A percentile compares a stretch with the other conserved stretches of the same genome.
These are phyloP conservation scores for Sebastes cheni DNA, from an alignment of 2,797 vertebrate species.

Conservation along the genomic window DNA sequence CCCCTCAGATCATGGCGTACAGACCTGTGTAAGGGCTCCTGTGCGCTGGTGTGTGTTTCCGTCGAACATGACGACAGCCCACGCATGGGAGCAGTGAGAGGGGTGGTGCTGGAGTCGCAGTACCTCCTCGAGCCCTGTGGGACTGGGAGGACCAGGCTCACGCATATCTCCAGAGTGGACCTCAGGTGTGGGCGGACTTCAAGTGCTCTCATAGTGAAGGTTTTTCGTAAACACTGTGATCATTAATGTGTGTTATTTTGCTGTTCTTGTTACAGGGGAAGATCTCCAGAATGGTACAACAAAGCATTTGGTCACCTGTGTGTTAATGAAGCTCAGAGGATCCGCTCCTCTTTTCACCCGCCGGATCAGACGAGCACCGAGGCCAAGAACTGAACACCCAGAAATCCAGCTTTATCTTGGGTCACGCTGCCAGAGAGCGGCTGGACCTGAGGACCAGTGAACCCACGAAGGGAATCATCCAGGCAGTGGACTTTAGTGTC, in stretches of 20 bases:
- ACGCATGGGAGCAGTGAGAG: constrained; percentile 85
- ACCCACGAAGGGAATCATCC: constrained; percentile 14
- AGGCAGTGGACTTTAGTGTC: constrained; percentile 19
- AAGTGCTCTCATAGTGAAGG: background rate
- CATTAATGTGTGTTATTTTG: background rate
- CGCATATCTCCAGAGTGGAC: constrained; percentile 91
- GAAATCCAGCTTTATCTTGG: constrained; percentile 12
- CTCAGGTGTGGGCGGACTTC: constrained; percentile 83
- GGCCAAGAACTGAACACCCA: constrained; percentile 84
- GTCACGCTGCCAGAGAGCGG: constrained; percentile 18
- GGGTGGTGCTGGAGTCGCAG: constrained; percentile 88
- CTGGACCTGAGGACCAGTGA: constrained; percentile 16
- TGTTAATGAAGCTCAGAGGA: constrained; percentile 88
- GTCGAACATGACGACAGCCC: constrained; percentile 89
- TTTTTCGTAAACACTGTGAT: background rate
- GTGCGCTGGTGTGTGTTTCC: constrained; percentile 87
- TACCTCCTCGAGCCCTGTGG: constrained; percentile 92
- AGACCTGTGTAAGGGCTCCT: constrained; percentile 88
- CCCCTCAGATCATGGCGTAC: constrained; percentile 89
- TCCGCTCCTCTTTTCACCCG: constrained; percentile 90
- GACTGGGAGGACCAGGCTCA: constrained; percentile 87
- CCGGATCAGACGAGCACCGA: constrained; percentile 85
- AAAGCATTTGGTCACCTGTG: constrained; percentile 92
- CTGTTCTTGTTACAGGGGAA: constrained; percentile 81
- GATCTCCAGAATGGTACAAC: constrained; percentile 95